phyloP scores from a whole-genome alignment of 2,797 vertebrate species.

The Lateolabrax maculatus region DNA sequence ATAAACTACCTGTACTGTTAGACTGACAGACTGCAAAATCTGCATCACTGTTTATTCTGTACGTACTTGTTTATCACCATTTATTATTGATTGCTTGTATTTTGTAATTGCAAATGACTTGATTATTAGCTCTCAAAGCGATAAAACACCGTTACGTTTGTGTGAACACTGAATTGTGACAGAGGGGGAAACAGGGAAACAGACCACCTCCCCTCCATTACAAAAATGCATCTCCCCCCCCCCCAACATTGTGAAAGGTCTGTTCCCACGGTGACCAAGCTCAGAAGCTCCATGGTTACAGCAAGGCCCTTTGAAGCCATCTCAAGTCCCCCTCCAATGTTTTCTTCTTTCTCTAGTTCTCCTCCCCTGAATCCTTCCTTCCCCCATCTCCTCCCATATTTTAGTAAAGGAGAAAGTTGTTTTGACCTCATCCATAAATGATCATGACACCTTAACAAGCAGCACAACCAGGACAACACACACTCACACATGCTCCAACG shows the following conservation, averaged over 20 bases:
- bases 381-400: slow-evolving; percentile 36
- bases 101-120: not conserved
- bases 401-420: slow-evolving; percentile 50
- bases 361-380: slow-evolving; percentile 36
- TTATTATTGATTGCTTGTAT: slow-evolving; percentile 3
- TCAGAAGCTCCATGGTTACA: slow-evolving; percentile 76
- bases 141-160: slow-evolving; percentile 17
- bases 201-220: slow-evolving; percentile 12
- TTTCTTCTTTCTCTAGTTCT: slow-evolving; percentile 20
- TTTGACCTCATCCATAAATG: slow-evolving; percentile 68
- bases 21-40: not conserved
- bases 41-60: not conserved
- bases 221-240: slow-evolving; percentile 46
- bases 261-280: slow-evolving; percentile 79
- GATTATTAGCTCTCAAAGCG: not conserved
- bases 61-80: not conserved
- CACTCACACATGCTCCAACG: slow-evolving; percentile 29
- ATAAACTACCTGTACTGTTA: not conserved
- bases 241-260: slow-evolving; percentile 60
- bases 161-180: slow-evolving; percentile 15
- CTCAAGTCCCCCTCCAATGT: slow-evolving; percentile 34
- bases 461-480: slow-evolving; percentile 32
- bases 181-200: not conserved
- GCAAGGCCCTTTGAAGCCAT: slow-evolving; percentile 70
- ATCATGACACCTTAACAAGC: slow-evolving; percentile 62